phyloP scores from a whole-genome alignment of 2,113 vertebrate genomes.

The Percopsis transmontana region DNA sequence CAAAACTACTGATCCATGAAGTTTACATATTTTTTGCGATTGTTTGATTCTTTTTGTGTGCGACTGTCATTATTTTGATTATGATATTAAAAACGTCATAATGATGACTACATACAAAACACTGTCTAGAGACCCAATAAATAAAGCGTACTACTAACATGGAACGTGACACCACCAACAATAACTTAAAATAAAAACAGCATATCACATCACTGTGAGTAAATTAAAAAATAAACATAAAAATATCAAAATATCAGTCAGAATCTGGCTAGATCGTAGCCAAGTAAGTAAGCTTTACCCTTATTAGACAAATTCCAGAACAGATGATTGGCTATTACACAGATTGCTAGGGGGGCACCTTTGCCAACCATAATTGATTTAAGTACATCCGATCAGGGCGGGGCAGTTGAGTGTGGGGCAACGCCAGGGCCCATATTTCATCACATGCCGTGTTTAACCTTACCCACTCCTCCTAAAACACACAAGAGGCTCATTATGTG shows the following conservation, averaged over 20 bases:
- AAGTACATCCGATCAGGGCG: constrained; percentile 52
- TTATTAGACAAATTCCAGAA: constrained; percentile 33
- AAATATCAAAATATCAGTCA: constrained; percentile 10
- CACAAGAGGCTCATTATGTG: constrained; percentile 93
- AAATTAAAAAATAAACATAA: too few species aligned
- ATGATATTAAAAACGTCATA: neutral
- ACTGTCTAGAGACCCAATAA: too few species aligned
- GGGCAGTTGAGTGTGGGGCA: constrained; percentile 55
- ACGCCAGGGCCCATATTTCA: constrained; percentile 70
- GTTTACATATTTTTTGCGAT: neutral
- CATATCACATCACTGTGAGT: constrained; percentile 3
- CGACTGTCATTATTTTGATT: neutral
- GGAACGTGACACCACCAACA: neutral
- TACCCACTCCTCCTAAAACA: constrained; percentile 82
- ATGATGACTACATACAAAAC: too few species aligned
- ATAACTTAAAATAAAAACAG: neutral
- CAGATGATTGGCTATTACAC: constrained; percentile 19
- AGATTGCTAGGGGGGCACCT: constrained; percentile 38
- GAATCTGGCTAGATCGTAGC: constrained; percentile 3
- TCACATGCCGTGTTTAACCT: constrained; percentile 77
- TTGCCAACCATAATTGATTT: constrained; percentile 67
- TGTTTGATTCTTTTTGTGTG: constrained; percentile 7
- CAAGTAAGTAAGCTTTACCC: constrained; percentile 17
- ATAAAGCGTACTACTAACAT: too few species aligned
- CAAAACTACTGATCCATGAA: constrained; percentile 1